Conservation (phyloP, 2,888 invertebrate genomes). For the Pseudococcus longispinus region DNA sequence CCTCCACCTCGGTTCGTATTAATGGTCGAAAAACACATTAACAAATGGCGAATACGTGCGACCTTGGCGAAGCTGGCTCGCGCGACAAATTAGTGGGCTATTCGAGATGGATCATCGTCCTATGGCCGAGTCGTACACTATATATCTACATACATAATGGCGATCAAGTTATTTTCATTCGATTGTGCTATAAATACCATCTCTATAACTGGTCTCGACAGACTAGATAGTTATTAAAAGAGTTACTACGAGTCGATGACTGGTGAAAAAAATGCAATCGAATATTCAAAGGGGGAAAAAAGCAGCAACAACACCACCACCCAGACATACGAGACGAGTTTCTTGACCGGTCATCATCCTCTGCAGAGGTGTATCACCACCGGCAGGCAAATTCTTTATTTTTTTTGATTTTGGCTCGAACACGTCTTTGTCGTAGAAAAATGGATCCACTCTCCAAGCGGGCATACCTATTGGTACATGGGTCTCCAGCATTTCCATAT, state of each 20-base stretch:
- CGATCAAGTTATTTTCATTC: not conserved
- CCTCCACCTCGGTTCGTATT: not conserved
- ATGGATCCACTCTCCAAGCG: too few relatives aligned
- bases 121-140: not conserved
- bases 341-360: not conserved
- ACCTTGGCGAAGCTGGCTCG: not conserved
- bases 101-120: constrained; percentile 14
- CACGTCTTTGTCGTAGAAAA: too few relatives aligned
- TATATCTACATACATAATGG: not conserved
- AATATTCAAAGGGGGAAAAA: not conserved
- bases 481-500: too few relatives aligned
- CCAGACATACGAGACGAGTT: not conserved
- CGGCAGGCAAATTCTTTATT: not conserved
- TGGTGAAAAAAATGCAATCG: not conserved
- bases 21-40: constrained; percentile 5
- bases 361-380: not conserved
- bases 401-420: too few relatives aligned
- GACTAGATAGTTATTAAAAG: not conserved
- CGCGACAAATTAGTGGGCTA: constrained; percentile 18
- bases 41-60: constrained; percentile 22
- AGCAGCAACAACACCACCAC: not conserved
- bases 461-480: too few relatives aligned
- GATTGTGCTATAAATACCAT: not conserved
- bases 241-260: not conserved
- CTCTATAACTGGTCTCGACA: not conserved